Conservation (phyloP, 2,113 vertebrate genomes). For the Poeciliopsis occidentalis region DNA sequence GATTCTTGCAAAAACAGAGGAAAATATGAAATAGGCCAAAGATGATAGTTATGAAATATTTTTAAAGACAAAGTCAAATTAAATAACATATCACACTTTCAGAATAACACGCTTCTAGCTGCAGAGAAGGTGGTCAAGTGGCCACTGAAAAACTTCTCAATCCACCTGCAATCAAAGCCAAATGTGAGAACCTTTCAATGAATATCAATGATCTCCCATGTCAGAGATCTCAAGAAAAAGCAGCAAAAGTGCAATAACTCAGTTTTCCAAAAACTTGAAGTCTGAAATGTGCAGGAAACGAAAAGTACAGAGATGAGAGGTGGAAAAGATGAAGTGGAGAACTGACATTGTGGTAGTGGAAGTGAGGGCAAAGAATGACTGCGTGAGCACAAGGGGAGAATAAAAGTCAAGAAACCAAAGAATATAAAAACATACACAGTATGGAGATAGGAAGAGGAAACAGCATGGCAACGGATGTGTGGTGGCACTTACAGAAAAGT, state of each 20-base stretch:
- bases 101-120: background rate
- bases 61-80: background rate
- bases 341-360: background rate
- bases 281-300: slow-evolving; percentile 12
- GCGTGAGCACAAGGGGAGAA: background rate
- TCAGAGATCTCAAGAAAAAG: slow-evolving; percentile 45
- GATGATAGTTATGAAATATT: too few relatives aligned
- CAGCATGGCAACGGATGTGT: slow-evolving; percentile 27
- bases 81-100: background rate
- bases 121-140: slow-evolving; percentile 3
- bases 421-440: slow-evolving; percentile 38
- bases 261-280: slow-evolving; percentile 32
- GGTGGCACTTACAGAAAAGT: slow-evolving; percentile 44
- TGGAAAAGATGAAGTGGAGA: slow-evolving; percentile 24
- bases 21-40: too few relatives aligned
- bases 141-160: slow-evolving; percentile 8
- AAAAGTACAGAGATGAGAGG: slow-evolving; percentile 11
- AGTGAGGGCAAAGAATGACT: slow-evolving; percentile 18
- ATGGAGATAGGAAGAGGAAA: slow-evolving; percentile 32
- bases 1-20: too few relatives aligned
- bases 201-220: slow-evolving; percentile 53
- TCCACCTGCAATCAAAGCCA: slow-evolving; percentile 41
- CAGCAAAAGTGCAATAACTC: slow-evolving; percentile 41
- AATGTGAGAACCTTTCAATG: slow-evolving; percentile 49
- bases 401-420: slow-evolving; percentile 7